Base-by-base conservation (phyloP, 1,140 invertebrate genomes). In the Aethina tumida region DNA sequence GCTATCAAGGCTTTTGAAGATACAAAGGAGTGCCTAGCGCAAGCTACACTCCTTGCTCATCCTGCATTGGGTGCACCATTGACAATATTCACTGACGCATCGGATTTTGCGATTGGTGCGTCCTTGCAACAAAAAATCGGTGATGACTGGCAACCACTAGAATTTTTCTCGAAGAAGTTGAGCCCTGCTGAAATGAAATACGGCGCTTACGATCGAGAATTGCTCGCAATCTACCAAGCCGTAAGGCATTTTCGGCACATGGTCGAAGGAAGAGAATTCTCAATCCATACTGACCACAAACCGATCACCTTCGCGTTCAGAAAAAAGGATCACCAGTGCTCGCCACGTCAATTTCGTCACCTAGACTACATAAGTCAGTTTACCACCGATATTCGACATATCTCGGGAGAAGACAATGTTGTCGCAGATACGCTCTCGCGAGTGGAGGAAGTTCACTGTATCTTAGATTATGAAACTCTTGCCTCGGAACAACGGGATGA, bases 151-250 rank as follows among this genome's bases (percentile, higher is more conserved):
- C 14, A 49, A 37, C 47, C 41, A n/a, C 25, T 49, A 17, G 33
- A 13, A 8, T 47, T 49, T 26, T 52, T 35, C 20, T 41, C 35
- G 29, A 38, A 29, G 20, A 64, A 63, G 38, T 33, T 67, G 0
- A 52, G 25, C 4, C 21, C 43, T 10, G 31, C 53, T 1, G 48
- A 68, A 45, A 22, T 37, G 12, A 56, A 59, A 16, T 65, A 65
- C 26, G 51, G 49, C 7, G 50, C 60, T 2, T 69, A 62, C 47
- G 64, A 67, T 38, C 35, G 62, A 4, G 66, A 73, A 47, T 43
- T 71, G 1, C 33, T 70, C 4, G 68, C 63, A 1, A 60, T 66
- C 13, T 71, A 68, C 45, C 8, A 36, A 8, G 49, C 56, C 0
- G 35, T 66, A 13, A 46, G 37, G 24, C 30, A 59, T 28, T 62